These are phyloP conservation scores for Strigops habroptila DNA, from an alignment of 2,113 vertebrate species.

Conservation along the genomic window DNA sequence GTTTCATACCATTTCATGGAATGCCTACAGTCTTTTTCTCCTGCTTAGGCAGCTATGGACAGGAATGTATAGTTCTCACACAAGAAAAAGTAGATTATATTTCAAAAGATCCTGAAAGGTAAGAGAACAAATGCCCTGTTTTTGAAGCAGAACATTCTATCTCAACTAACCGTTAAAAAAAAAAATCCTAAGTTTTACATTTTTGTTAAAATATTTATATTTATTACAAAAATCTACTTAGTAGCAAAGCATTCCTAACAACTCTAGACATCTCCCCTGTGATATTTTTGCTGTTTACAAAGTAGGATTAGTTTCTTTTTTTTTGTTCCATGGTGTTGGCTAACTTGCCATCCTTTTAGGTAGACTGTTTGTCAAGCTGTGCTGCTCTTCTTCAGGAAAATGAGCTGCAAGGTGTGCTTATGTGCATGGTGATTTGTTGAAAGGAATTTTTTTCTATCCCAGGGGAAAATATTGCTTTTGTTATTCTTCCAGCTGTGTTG, in stretches of 20 bases:
- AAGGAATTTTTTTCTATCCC: background rate
- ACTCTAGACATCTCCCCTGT: background rate
- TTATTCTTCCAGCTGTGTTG: constrained; percentile 8
- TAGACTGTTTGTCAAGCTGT: background rate
- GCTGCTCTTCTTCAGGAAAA: background rate
- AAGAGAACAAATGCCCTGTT: background rate
- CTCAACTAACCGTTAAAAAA: background rate
- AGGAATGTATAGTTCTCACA: background rate
- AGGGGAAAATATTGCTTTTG: background rate
- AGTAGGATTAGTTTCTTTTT: constrained; percentile 6
- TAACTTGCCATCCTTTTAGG: background rate
- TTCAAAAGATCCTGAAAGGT: background rate
- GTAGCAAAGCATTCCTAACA: background rate
- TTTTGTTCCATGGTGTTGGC: background rate
- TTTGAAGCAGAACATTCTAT: background rate
- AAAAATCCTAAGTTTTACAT: background rate
- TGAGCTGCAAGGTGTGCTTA: background rate
- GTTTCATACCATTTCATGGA: background rate
- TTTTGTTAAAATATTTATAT: background rate
- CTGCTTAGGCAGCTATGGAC: background rate
- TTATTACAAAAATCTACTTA: background rate
- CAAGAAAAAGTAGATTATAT: background rate
- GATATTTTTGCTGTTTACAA: constrained; percentile 28
- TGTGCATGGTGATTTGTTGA: background rate
- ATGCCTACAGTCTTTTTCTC: background rate